These are phyloP conservation scores for Leptosomus discolor DNA, from an alignment of 2,113 vertebrate species.

Conservation along the genomic window DNA sequence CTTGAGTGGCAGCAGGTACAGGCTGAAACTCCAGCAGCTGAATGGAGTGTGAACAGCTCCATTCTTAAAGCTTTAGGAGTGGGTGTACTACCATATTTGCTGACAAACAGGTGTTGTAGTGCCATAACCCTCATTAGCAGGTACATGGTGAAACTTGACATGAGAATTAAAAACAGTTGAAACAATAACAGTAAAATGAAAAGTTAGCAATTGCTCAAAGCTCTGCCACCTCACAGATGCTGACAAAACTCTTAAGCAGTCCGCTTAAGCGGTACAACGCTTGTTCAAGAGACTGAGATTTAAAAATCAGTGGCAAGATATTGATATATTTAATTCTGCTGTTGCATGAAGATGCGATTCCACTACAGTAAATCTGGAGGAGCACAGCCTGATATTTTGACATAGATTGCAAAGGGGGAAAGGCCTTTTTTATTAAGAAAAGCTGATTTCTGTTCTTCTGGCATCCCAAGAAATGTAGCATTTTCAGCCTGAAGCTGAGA, in stretches of 20 bases:
- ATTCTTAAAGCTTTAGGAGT: background rate
- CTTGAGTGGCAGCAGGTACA: background rate
- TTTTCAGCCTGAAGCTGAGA: background rate
- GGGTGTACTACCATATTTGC: rapidly evolving
- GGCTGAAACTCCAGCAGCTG: background rate
- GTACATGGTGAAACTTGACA: rapidly evolving
- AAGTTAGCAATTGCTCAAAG: background rate
- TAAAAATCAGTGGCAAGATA: background rate
- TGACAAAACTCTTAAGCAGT: background rate
- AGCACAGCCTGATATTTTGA: background rate
- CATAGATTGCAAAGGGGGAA: background rate
- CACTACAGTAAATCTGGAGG: background rate
- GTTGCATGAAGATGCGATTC: background rate
- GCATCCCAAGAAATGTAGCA: background rate
- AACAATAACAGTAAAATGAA: background rate
- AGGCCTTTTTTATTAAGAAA: background rate
- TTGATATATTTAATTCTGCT: background rate
- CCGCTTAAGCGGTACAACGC: background rate
- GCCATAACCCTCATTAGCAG: background rate
- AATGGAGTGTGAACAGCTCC: background rate
- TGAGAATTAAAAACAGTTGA: background rate
- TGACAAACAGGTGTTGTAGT: background rate
- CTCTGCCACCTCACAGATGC: background rate
- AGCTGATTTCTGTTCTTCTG: background rate
- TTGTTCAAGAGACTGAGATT: background rate